Evolutionary conservation across 2,113 vertebrate genomes (phyloP).

Genomic region (Sciurus niger): DNA sequence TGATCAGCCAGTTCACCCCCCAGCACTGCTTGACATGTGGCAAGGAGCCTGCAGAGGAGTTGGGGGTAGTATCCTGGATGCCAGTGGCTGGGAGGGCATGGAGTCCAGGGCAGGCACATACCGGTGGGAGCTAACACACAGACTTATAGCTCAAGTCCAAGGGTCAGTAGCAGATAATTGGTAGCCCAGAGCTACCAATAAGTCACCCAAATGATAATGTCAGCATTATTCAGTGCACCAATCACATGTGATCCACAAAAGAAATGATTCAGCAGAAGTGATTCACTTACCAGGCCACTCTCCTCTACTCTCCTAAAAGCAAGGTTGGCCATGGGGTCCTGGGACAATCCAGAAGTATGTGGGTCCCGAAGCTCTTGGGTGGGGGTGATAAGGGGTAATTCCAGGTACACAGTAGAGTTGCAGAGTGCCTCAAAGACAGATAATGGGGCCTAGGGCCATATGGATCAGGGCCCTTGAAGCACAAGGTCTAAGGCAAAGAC

Average conservation of each 20-base stretch:
- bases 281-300: background rate
- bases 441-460: background rate
- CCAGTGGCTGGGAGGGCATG: background rate
- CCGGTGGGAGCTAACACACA: too few relatives aligned
- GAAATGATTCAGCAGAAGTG: background rate
- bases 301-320: too few relatives aligned
- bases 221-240: background rate
- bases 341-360: background rate
- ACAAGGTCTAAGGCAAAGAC: background rate
- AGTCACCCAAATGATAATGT: background rate
- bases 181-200: background rate
- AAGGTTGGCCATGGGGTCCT: background rate
- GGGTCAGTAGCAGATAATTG: background rate
- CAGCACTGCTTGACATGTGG: background rate
- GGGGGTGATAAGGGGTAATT: background rate
- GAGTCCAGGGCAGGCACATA: background rate
- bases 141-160: too few relatives aligned
- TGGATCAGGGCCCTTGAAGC: background rate
- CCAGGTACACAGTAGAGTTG: background rate
- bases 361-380: background rate
- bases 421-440: background rate
- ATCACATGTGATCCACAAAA: background rate
- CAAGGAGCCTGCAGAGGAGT: background rate
- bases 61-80: background rate
- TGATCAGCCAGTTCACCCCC: background rate